phyloP scores from a whole-genome alignment of 2,888 invertebrate genomes.

The Coenonympha glycerion region DNA sequence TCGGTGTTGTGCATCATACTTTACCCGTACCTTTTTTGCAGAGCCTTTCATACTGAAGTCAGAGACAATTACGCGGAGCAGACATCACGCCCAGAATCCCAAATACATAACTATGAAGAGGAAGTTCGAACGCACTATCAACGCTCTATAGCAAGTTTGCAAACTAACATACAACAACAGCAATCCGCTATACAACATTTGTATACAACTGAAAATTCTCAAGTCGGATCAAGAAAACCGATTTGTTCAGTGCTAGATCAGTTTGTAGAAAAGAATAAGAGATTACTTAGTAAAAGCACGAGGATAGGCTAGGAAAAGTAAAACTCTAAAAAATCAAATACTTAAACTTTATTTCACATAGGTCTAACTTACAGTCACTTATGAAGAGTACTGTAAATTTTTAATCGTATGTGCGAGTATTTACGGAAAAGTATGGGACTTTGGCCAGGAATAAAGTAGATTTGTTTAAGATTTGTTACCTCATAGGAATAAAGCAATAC shows the following conservation, averaged over 20 bases:
- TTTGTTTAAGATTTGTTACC: no score
- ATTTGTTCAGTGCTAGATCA: conserved; percentile 50
- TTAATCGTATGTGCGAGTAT: no score
- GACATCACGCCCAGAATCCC: conserved; percentile 36
- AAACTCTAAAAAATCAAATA: no score
- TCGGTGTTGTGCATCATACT: no score
- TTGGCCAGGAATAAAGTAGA: no score
- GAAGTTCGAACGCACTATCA: conserved; percentile 45
- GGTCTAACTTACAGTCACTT: no score
- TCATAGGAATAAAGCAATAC: no score
- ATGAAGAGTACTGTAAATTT: no score
- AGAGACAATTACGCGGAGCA: conserved; percentile 51
- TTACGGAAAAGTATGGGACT: no score
- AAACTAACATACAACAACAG: conserved; percentile 42
- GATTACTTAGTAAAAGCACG: conserved; percentile 33
- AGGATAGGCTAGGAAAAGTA: neutral
- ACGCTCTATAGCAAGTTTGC: conserved; percentile 36
- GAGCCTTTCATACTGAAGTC: conserved; percentile 57
- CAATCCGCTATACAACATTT: conserved; percentile 31
- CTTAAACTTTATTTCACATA: no score
- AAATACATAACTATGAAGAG: conserved; percentile 47
- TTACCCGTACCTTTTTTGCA: conserved; percentile 32
- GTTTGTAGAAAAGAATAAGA: conserved; percentile 46
- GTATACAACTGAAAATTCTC: conserved; percentile 47
- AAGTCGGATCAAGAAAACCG: conserved; percentile 49